Base-by-base conservation (phyloP, 1,140 invertebrate species). In the Euglossa dilemma region DNA sequence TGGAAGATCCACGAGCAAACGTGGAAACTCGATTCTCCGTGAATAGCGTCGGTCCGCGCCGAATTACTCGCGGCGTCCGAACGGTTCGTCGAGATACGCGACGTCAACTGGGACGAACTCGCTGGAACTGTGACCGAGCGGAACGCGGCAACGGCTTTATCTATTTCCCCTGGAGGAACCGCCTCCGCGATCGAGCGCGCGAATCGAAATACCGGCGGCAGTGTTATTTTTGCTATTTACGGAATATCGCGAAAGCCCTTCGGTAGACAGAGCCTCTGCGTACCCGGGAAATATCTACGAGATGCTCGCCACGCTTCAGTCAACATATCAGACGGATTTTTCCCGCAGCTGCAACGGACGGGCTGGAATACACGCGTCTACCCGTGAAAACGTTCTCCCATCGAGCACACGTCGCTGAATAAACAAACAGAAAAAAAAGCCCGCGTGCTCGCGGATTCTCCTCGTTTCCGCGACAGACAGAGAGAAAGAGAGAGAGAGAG, bases 271-370 rank as follows among this genome's bases (percentile, higher is more conserved):
- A 6, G 18, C n/a, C 54, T 64, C 16, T 52, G 66, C 61, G 43
- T 63, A 23, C 43, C 28, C 6, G 16, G 28, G 28, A 9, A 36
- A 54, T 36, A 64, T 52, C 45, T 50, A 6, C 12, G 69, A 23
- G 52, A 57, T 72, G 70, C 28, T 23, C 20, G 28, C 28, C 28
- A 23, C 52, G 52, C 52, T 72, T 14, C 14, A 59, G 71, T 45
- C 71, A 59, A 50, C 75, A 45, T 56, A 56, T 77, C 63, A 56
- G 63, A 52, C 18, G 47, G 50, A 59, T 73, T 73, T 73, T 54
- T 45, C 63, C 36, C 50, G 16, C 47, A 43, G 25, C 73, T 61
- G 73, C 28, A 45, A 28, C 45, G 9, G 73, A 75, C 45, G 25
- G 56, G 16, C 25, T 6, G 11, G 50, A 20, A 56, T 47, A 36